Conservation (phyloP, 2,888 invertebrate species). For the Drosophila stalkeri region DNA sequence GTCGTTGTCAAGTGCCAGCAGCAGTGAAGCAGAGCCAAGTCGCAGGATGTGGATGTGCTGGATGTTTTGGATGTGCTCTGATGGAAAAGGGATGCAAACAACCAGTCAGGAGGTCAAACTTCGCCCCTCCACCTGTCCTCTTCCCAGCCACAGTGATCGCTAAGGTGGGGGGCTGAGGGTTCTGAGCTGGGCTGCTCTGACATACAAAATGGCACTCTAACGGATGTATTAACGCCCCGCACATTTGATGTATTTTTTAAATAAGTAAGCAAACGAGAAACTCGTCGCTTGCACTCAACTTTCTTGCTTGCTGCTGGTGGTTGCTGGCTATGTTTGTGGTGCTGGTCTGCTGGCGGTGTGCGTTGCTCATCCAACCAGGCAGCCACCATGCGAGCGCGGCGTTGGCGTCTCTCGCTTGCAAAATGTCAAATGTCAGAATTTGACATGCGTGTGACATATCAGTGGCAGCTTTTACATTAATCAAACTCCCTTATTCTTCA, state of each 20-base stretch:
- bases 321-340: constrained; percentile 51
- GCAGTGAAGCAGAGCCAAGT: constrained; percentile 29
- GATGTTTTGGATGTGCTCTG: constrained; percentile 40
- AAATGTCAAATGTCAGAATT: constrained; percentile 86
- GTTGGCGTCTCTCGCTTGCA: constrained; percentile 72
- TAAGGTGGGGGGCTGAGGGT: not conserved
- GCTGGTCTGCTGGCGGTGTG: constrained; percentile 34
- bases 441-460: constrained; percentile 86
- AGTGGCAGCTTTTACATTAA: constrained; percentile 86
- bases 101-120: constrained; percentile 42
- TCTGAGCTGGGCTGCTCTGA: constrained; percentile 26
- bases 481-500: constrained; percentile 85
- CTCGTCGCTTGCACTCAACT: constrained; percentile 67
- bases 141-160: not conserved
- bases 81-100: constrained; percentile 53
- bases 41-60: constrained; percentile 44
- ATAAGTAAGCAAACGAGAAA: constrained; percentile 60
- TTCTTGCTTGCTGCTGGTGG: constrained; percentile 49
- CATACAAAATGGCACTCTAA: constrained; percentile 72
- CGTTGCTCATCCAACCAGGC: constrained; percentile 73
- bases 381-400: constrained; percentile 54
- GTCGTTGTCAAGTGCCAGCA: constrained; percentile 83
- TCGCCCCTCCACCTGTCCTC: constrained; percentile 14
- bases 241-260: constrained; percentile 55
- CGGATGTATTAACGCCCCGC: constrained; percentile 78